phyloP scores from a whole-genome alignment of 2,113 vertebrate species.

The Nesogale talazaci region DNA sequence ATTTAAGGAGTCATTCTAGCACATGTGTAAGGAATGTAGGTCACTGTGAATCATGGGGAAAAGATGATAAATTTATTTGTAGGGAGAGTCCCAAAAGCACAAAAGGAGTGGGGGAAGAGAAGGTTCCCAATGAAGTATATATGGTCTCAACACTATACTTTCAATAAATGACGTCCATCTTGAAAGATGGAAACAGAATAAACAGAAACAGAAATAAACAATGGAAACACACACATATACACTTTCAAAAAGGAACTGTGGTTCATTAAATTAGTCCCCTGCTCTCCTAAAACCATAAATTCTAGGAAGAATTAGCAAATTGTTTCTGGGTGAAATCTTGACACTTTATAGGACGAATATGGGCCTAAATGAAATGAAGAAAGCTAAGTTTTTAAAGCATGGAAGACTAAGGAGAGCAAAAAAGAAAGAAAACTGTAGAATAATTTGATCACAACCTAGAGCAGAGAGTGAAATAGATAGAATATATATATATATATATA shows the following conservation, averaged over 20 bases:
- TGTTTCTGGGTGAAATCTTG: conserved; percentile 45
- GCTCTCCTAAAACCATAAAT: conserved; percentile 41
- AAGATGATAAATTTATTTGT: not conserved
- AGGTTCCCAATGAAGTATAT: not conserved
- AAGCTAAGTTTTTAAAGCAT: conserved; percentile 40
- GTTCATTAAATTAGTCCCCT: conserved; percentile 19
- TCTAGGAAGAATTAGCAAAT: conserved; percentile 22
- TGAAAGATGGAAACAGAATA: not conserved
- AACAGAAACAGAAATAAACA: not conserved
- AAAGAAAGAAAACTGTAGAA: conserved; percentile 9
- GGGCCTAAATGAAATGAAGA: conserved; percentile 35
- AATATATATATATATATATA: not conserved
- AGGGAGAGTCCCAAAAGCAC: not conserved
- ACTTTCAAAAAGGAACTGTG: conserved; percentile 10
- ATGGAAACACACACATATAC: not conserved
- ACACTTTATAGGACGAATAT: conserved; percentile 47
- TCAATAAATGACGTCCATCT: not conserved
- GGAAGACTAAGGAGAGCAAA: conserved; percentile 2
- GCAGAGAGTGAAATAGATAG: not conserved
- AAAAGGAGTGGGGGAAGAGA: not conserved
- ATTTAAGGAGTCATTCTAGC: conserved; percentile 26
- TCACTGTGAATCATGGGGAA: not conserved
- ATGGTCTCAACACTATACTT: not conserved
- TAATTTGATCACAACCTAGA: not conserved
- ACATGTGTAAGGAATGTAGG: not conserved